A percentile compares a stretch with the other conserved stretches of the same genome.
Evolutionary conservation across 2,113 vertebrate genomes (phyloP).

Genomic region (Chelonoidis abingdonii): DNA sequence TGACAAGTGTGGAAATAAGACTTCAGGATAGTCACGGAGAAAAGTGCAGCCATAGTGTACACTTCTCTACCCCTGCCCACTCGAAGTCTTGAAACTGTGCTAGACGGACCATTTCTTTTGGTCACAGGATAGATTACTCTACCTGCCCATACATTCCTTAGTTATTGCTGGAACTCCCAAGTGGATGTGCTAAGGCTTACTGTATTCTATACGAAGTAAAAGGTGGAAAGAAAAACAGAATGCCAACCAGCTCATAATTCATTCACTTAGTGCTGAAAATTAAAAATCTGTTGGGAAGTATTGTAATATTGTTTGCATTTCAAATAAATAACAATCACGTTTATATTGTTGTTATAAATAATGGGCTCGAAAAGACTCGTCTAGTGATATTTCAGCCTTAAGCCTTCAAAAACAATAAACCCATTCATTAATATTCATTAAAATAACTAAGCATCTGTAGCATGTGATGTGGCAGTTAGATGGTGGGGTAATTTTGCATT

Average conservation of each 20-base stretch:
- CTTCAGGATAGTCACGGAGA: neutral
- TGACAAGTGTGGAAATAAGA: neutral
- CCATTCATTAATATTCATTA: conserved; percentile 26
- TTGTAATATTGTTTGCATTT: neutral
- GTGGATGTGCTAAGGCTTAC: neutral
- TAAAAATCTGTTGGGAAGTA: conserved; percentile 14
- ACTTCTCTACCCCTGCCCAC: neutral
- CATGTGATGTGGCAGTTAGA: neutral
- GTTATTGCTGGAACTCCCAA: neutral
- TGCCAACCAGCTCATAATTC: neutral
- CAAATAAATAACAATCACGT: neutral
- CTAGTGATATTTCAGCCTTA: conserved; percentile 20
- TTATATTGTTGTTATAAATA: conserved; percentile 22
- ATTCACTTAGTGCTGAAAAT: neutral
- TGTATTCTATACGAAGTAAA: neutral
- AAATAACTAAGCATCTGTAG: neutral
- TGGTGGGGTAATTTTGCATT: neutral
- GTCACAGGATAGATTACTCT: neutral
- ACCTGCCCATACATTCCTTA: neutral
- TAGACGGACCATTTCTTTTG: neutral
- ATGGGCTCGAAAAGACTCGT: neutral
- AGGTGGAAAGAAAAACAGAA: neutral
- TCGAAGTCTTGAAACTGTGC: neutral
- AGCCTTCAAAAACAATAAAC: conserved; percentile 13
- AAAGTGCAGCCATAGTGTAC: fast-evolving